Base-by-base conservation (phyloP, 2,797 vertebrate species). In the Myotis daubentonii region DNA sequence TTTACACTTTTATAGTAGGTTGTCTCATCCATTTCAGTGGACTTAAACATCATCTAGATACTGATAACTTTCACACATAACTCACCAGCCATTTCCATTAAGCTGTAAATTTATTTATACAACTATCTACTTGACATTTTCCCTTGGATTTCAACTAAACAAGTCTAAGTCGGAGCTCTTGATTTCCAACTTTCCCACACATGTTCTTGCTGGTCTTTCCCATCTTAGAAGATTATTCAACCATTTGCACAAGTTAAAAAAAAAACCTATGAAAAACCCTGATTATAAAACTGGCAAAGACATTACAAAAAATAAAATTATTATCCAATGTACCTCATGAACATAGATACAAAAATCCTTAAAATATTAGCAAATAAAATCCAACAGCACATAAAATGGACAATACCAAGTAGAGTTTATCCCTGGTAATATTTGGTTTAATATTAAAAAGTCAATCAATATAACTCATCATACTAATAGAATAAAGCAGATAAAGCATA, bases 311-410 rank as follows among this genome's bases (percentile, higher is more conserved):
- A 87, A 25, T 78, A 78, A 68, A 84, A 62, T 70, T 36, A 79
- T 3, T 55, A 17, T 33, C 16, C 33, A 33, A 20, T 85, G 28
- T 47, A 55, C 13, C 10, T 71, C 36, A 85, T 76, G 36, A 62
- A 36, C 10, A 57, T 19, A 85, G 41, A 71, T 82, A 41, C 1
- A 93, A 91, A 85, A 82, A 49, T 72, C 28, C 17, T 90, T 93
- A 57, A 93, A 87, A 33, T 90, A 74, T 87, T 55, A 78, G 16
- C 13, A 90, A 78, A 87, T 86, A 90, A 87, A 91, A 75, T 79
- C 3, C 5, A 47, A 28, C 2, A 79, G 13, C 16, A 65, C 6
- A 25, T 74, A 87, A 53, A 79, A 90, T 86, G 13, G 49, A 30
- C 49, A 90, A 72, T 82, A 87, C 16, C 25, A 87, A 89, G 4